Base-by-base conservation (phyloP, 2,113 vertebrate genomes). In the Myrmecobius fasciatus region DNA sequence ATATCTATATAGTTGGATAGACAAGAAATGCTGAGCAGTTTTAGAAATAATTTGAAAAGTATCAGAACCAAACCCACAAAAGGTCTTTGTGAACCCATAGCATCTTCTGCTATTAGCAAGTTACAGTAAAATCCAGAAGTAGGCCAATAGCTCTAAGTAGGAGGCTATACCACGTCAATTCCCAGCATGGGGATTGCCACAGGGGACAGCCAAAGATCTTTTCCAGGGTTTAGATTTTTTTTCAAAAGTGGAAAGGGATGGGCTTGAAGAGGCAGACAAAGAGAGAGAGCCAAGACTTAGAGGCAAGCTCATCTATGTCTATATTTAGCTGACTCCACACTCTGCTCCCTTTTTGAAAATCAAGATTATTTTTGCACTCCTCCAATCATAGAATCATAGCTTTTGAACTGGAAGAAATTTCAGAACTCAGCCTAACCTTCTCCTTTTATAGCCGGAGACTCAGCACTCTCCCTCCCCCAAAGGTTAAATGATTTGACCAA, bases 61-160 rank as follows among this genome's bases (percentile, higher is more conserved):
- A 83, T 95, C 95, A 94, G 95, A 96, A 95, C 95, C 93, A 94
- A 97, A 96, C 90, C 97, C 96, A 92, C 96, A 94, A 83, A 83
- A 90, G 90, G 92, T 60, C 90, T 93, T 95, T 96, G 94, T 96
- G 95, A 92, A 94, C n/a, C 67, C 93, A 96, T 97, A 92, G 94
- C 94, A 51, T 91, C 96, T 91, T 96, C 0, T 5, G 53, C 95
- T 93, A 83, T 95, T 94, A 83, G 90, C 54, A 20, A 94, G 89
- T 97, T 97, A 97, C 96, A 95, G 97, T 96, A 97, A 97, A 96
- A 95, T 97, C 96, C 97, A 97, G 91, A 98, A 97, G 96, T 95
- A 96, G 97, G 93, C 94, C 97, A 97, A 67, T 60, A 91, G 89
- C 54, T 89, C 53, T 88, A 95, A 1, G 97, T 96, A 91, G 96